Evolutionary conservation across 2,113 vertebrate species (phyloP).

Genomic region (Salvator merianae): DNA sequence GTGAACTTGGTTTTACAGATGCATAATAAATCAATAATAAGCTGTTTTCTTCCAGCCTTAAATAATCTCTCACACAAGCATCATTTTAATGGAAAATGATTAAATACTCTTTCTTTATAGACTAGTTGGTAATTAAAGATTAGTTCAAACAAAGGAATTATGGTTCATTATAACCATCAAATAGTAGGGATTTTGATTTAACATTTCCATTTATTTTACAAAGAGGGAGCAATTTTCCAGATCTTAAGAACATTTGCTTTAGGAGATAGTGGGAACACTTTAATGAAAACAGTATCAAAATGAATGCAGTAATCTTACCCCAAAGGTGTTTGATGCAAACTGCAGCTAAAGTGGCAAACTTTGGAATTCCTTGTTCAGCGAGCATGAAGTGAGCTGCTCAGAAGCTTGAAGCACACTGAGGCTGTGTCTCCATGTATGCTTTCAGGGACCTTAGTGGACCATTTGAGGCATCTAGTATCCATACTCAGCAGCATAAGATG

Average conservation of each 20-base stretch:
- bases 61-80: conserved; percentile 14
- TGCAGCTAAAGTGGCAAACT: not conserved
- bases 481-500: too few relatives aligned
- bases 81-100: not conserved
- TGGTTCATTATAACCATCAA: not conserved
- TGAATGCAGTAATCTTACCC: conserved; percentile 33
- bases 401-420: not conserved
- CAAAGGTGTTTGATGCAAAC: not conserved
- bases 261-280: conserved; percentile 33
- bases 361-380: conserved; percentile 20
- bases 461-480: too few relatives aligned
- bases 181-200: conserved; percentile 30
- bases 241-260: conserved; percentile 35
- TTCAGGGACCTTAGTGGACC: too few relatives aligned
- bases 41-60: conserved; percentile 12
- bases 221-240: conserved; percentile 26
- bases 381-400: conserved; percentile 5
- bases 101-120: conserved; percentile 13
- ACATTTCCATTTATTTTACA: not conserved
- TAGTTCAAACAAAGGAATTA: conserved; percentile 29
- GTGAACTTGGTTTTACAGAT: not conserved
- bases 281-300: conserved; percentile 12
- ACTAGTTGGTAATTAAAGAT: conserved; percentile 30
- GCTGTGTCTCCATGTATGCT: too few relatives aligned
- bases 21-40: conserved; percentile 11